Evolutionary conservation across 2,888 invertebrate species (phyloP).

Genomic region (Cryptocheilus praepositus): DNA sequence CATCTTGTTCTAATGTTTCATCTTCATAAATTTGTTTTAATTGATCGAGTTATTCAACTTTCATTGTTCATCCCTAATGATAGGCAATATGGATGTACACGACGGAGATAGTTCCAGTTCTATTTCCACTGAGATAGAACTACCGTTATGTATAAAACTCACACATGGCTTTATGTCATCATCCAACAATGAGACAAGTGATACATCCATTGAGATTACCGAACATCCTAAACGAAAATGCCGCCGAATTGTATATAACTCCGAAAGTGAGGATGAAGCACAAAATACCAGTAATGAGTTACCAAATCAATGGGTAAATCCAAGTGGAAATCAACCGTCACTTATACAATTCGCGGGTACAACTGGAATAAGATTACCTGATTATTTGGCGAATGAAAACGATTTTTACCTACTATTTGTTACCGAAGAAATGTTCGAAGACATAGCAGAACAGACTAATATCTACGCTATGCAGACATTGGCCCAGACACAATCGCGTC

Average conservation of each 20-base stretch:
- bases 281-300: slow-evolving; percentile 17
- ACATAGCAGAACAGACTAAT: slow-evolving; percentile 23
- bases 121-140: slow-evolving; percentile 18
- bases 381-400: not conserved
- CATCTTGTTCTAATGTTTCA: slow-evolving; percentile 8
- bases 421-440: slow-evolving; percentile 23
- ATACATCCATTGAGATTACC: slow-evolving; percentile 10
- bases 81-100: slow-evolving; percentile 3
- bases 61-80: no score
- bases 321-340: not conserved
- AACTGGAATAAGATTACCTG: slow-evolving; percentile 16
- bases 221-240: slow-evolving; percentile 12
- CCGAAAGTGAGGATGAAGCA: slow-evolving; percentile 10
- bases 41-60: no score
- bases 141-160: slow-evolving; percentile 17
- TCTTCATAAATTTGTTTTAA: no score
- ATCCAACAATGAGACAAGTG: not conserved
- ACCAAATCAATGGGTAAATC: slow-evolving; percentile 14
- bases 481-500: slow-evolving; percentile 17
- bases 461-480: slow-evolving; percentile 19
- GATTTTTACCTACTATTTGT: slow-evolving; percentile 23
- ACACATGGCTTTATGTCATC: slow-evolving; percentile 16
- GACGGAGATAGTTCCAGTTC: slow-evolving; percentile 14
- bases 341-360: slow-evolving; percentile 18
- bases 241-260: slow-evolving; percentile 15